These are phyloP conservation scores for Enteromius viviparus DNA, from an alignment of 2,797 vertebrate species.

Conservation along the genomic window DNA sequence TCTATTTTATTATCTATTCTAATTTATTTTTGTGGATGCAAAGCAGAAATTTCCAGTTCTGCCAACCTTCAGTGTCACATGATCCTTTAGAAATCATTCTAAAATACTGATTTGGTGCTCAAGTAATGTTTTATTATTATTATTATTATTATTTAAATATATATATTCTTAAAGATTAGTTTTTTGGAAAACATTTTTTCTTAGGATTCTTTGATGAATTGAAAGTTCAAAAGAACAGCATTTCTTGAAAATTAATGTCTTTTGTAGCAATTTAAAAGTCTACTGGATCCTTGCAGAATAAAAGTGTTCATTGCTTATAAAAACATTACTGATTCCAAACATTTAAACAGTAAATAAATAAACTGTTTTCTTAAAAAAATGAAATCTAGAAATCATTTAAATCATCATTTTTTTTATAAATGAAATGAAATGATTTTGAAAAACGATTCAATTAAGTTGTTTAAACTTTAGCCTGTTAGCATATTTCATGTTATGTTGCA, in stretches of 20 bases:
- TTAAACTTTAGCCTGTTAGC: neutral
- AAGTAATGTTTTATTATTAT: neutral
- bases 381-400: neutral
- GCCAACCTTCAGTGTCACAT: neutral
- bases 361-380: neutral
- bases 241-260: neutral
- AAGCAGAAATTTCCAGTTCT: neutral
- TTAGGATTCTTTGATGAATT: neutral
- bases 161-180: neutral
- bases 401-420: neutral
- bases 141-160: too few relatives aligned
- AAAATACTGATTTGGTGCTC: neutral
- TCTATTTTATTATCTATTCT: neutral
- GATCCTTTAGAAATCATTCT: neutral
- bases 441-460: neutral
- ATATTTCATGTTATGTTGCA: neutral
- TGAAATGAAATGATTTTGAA: neutral
- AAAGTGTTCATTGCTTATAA: neutral
- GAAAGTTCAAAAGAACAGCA: neutral
- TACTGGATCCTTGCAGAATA: neutral
- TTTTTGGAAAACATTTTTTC: neutral
- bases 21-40: neutral
- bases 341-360: neutral
- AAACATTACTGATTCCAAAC: neutral
- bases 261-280: neutral